Conservation (phyloP, 2,888 invertebrate species). For the Hedychridium roseum region DNA sequence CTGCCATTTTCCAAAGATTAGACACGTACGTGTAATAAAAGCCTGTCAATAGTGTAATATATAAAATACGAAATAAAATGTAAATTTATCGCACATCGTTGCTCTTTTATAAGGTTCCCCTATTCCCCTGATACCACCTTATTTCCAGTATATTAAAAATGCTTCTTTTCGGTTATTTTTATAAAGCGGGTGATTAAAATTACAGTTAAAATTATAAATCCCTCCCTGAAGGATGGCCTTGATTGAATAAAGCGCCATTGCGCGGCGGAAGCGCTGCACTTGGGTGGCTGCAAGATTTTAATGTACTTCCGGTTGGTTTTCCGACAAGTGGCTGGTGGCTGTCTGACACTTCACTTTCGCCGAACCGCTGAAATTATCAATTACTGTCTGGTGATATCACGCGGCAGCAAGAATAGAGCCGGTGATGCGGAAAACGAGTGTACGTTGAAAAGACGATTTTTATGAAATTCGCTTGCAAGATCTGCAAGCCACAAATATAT, state of each 20-base stretch:
- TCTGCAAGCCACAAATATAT: slow-evolving; percentile 27
- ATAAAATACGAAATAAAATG: slow-evolving; percentile 42
- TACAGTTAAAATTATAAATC: no score
- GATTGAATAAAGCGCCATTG: no score
- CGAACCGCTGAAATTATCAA: slow-evolving; percentile 13
- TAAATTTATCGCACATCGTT: slow-evolving; percentile 40
- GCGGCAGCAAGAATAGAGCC: slow-evolving; percentile 4
- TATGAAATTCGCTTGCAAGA: slow-evolving; percentile 1
- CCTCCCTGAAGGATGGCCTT: no score
- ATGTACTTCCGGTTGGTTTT: slow-evolving; percentile 25
- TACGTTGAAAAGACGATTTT: slow-evolving; percentile 2
- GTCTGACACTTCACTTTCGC: slow-evolving; percentile 35
- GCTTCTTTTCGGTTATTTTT: no score
- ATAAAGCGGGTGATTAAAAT: no score
- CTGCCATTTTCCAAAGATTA: slow-evolving; percentile 57
- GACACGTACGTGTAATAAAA: slow-evolving; percentile 40
- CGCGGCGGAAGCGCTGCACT: no score
- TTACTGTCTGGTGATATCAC: slow-evolving; percentile 8
- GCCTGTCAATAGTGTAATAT: slow-evolving; percentile 53
- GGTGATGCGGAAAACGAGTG: slow-evolving; percentile 14
- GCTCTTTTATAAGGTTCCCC: no score
- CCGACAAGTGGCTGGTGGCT: slow-evolving; percentile 37
- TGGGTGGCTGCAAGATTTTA: no score
- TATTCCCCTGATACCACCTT: no score
- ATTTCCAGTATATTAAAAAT: no score